A percentile compares a stretch with the other conserved stretches of the same genome.
phyloP scores from a whole-genome alignment of 2,113 vertebrate genomes.

The Tretioscincus oriximinensis region DNA sequence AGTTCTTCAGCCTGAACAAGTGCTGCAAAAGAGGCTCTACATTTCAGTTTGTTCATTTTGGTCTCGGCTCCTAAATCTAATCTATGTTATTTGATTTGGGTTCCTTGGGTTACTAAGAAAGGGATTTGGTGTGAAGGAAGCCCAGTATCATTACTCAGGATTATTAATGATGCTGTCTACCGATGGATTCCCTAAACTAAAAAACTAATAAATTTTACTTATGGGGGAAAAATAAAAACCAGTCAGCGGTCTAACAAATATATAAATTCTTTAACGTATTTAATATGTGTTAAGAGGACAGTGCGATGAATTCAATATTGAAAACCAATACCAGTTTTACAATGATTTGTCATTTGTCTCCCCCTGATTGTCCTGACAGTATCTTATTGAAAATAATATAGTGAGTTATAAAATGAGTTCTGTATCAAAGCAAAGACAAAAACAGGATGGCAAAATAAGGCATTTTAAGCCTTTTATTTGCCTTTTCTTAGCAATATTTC shows the following conservation, averaged over 20 bases:
- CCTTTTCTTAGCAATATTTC: constrained; percentile 65
- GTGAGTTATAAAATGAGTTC: constrained; percentile 73
- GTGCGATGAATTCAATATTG: constrained; percentile 83
- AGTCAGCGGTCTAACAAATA: constrained; percentile 75
- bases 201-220: constrained; percentile 81
- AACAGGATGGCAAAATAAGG: constrained; percentile 54
- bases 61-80: constrained; percentile 43
- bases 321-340: constrained; percentile 82
- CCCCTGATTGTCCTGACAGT: constrained; percentile 69
- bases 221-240: constrained; percentile 63
- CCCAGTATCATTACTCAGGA: constrained; percentile 68
- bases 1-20: constrained; percentile 15
- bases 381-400: constrained; percentile 57
- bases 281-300: constrained; percentile 85
- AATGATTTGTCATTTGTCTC: constrained; percentile 81
- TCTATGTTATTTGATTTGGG: constrained; percentile 67
- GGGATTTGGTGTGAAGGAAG: constrained; percentile 64
- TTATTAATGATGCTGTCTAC: constrained; percentile 79
- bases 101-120: constrained; percentile 62
- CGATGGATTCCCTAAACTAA: constrained; percentile 73
- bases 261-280: constrained; percentile 82
- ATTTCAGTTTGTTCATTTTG: constrained; percentile 41
- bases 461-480: constrained; percentile 63
- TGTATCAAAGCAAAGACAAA: constrained; percentile 44
- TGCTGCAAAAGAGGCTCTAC: neutral